These are phyloP conservation scores for Martes martes DNA, from an alignment of 2,113 vertebrate species.

Conservation along the genomic window DNA sequence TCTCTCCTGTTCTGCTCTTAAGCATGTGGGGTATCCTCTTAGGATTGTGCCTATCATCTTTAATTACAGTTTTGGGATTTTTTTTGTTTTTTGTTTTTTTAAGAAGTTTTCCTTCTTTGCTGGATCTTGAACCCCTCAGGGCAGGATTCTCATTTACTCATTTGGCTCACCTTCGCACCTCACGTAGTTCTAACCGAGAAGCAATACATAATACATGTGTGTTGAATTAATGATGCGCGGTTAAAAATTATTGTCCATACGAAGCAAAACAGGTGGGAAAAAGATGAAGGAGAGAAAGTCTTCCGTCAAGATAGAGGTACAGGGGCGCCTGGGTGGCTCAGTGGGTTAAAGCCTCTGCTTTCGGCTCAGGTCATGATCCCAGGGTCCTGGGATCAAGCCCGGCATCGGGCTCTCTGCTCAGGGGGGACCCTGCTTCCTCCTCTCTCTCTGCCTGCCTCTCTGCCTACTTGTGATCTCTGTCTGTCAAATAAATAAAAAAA, in stretches of 20 bases:
- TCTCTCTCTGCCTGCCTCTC: too few species aligned
- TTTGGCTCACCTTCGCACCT: not conserved
- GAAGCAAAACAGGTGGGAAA: constrained; percentile 4
- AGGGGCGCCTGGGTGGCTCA: too few species aligned
- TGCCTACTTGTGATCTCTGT: too few species aligned
- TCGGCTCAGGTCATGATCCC: too few species aligned
- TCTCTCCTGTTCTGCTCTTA: not conserved
- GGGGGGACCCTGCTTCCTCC: too few species aligned
- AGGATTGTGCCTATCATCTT: not conserved
- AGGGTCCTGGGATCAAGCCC: too few species aligned
- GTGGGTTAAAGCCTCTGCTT: too few species aligned
- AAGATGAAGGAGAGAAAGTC: not conserved
- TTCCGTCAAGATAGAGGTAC: not conserved
- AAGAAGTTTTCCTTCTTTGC: not conserved
- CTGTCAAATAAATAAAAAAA: too few species aligned
- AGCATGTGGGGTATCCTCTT: not conserved
- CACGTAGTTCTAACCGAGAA: not conserved
- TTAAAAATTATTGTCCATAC: not conserved
- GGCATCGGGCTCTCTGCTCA: too few species aligned
- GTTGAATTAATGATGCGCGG: not conserved
- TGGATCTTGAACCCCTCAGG: not conserved
- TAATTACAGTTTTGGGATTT: not conserved
- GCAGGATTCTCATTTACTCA: not conserved
- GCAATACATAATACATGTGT: not conserved
- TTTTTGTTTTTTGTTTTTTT: not conserved